Evolutionary conservation across 1,140 invertebrate genomes (phyloP), one percentile per base, ranked within the genome.

Genomic region (Lordiphosa mommai): DNA sequence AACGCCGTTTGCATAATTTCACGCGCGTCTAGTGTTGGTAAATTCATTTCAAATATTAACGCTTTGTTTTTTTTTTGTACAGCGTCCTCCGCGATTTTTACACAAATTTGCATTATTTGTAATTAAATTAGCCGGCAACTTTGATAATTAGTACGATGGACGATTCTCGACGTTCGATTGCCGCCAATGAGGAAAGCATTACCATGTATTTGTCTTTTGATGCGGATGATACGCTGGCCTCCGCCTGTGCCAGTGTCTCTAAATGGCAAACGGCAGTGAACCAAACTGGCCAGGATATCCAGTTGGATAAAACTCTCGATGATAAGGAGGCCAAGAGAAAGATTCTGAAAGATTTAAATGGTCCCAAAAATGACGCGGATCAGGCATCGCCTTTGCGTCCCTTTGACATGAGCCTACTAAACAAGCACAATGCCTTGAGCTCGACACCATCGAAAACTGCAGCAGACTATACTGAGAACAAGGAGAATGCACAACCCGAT

Each of bases 201-300:
- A 69, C 63, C 16, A 79, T 88, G 77, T 88, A 88, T 59, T 71
- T 88, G 14, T 88, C 86, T 38, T 88, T 88, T 44, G 86, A 73
- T 32, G 46, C 61, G 2, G 72, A 86, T 16, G 73, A 79, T 16
- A 86, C 74, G 7, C 56, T 85, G 8, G 56, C 58, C 8, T 10
- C 17, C 4, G 55, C 48, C 16, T 63, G 64, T 43, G 56, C 51
- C 7, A 9, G 17, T 5, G 55, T 47, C 16, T 68, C 58, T 48
- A 77, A 80, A 61, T 80, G 76, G 76, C 71, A 82, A 20, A 82
- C 76, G 0, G 71, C 57, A 0, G 29, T 70, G 38, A 64, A 44
- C 10, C 66, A 82, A 27, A 66, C 23, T 8, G 73, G 59, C n/a
- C 74, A 79, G 40, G 72, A 82, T 4, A 34, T 17, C 0, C 46